Base-by-base conservation (phyloP, 2,797 vertebrate genomes). In the Ambastaia sidthimunki region DNA sequence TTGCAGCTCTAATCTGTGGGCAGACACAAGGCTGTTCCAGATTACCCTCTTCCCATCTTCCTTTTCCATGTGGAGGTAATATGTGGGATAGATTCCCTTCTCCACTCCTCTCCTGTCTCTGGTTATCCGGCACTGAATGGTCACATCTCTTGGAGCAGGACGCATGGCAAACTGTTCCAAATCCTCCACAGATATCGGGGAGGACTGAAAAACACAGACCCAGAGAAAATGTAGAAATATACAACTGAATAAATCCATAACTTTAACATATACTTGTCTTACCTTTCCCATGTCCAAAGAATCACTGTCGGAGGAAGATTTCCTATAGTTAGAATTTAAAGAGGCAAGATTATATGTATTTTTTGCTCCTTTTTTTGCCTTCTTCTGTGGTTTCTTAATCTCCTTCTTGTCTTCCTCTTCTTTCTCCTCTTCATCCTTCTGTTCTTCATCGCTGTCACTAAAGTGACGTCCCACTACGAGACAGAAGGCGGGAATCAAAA, bases 41-140 rank as follows among this genome's bases (percentile, higher is more conserved):
- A 55, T 3, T 15, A 97, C 96, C 93, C 93, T 92, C 63, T 92
- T 93, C 63, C 94, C 94, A 0, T 96, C 90, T 15, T 93, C 90
- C 16, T 91, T 92, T 86, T 98, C 96, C 90, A 96, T 91, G 88
- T 97, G 95, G 37, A 98, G 93, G 86, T 95, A 96, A 88, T 97
- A 98, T 0, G 94, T 94, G 0, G 96, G 96, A 82, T 95, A 98
- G 34, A 96, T 91, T 74, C 94, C 93, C 87, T 95, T 96, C 87
- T 96, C 95, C 86, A 97, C 50, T 11, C 96, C 95, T 47, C 92
- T 93, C 80, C 94, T 92, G 88, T 97, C 93, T 78, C 96, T 92
- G 47, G 93, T 95, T 78, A 97, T 94, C 76, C 93, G 87, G 74
- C 96, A 97, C 84, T 95, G 94, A 69, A 97, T 87, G 0, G 88